Evolutionary conservation across 2,113 vertebrate genomes (phyloP).

Genomic region (Crotalus tigris): DNA sequence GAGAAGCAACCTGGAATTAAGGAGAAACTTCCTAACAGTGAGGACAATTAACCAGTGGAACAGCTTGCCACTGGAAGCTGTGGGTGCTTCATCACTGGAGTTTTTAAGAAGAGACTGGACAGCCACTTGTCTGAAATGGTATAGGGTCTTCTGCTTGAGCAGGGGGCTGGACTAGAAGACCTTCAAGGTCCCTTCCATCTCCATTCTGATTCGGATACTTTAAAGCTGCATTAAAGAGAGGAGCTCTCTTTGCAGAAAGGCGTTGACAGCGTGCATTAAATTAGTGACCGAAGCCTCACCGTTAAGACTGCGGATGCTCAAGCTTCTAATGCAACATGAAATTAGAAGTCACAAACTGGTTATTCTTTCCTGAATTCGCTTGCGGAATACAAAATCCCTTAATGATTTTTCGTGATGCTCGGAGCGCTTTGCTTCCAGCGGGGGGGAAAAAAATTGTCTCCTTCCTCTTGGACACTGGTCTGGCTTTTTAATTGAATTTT

Average conservation of each 20-base stretch:
- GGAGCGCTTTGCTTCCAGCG: constrained; percentile 64
- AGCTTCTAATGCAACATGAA: constrained; percentile 59
- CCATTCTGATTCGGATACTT: background rate
- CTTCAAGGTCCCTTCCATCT: no score
- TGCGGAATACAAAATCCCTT: constrained; percentile 72
- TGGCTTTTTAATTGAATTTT: constrained; percentile 79
- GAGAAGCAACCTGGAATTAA: no score
- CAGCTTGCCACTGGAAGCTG: no score
- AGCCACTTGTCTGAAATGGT: no score
- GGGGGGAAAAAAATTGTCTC: constrained; percentile 62
- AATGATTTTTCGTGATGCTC: constrained; percentile 65
- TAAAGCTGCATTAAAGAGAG: constrained; percentile 6
- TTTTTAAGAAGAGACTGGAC: no score
- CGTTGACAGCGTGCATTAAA: constrained; percentile 51
- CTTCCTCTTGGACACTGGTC: constrained; percentile 67
- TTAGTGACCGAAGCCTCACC: constrained; percentile 34
- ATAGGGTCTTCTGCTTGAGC: no score
- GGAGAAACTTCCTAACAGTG: no score
- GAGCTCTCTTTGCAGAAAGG: constrained; percentile 26
- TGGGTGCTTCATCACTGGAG: no score
- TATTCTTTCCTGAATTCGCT: constrained; percentile 66
- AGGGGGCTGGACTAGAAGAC: no score
- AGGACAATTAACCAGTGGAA: no score
- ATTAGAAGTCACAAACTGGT: constrained; percentile 58
- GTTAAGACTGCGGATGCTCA: constrained; percentile 43